phyloP scores from a whole-genome alignment of 2,797 vertebrate genomes.

The Tolypeutes matacus region DNA sequence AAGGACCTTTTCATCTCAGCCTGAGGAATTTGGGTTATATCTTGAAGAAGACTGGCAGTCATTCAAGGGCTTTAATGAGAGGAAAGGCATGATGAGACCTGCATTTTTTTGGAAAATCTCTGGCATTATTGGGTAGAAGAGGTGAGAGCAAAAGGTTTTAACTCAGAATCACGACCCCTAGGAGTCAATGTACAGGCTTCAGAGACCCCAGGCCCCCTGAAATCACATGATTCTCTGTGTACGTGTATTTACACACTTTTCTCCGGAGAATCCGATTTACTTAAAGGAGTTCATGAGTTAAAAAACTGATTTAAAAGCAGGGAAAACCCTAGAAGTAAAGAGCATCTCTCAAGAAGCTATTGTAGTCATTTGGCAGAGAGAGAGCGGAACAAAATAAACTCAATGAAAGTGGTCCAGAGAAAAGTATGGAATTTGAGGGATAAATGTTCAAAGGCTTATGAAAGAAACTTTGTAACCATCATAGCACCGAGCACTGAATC shows the following conservation, averaged over 20 bases:
- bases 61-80: neutral
- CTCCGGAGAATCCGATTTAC: neutral
- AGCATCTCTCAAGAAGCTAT: neutral
- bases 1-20: neutral
- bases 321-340: neutral
- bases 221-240: neutral
- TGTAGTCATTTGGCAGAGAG: neutral
- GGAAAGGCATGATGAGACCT: neutral
- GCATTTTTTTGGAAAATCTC: neutral
- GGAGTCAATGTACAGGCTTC: neutral
- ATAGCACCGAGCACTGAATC: neutral
- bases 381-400: neutral
- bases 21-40: neutral
- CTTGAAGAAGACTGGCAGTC: neutral
- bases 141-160: neutral
- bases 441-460: too few relatives aligned
- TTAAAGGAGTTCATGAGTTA: neutral
- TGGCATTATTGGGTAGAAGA: neutral
- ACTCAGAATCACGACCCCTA: neutral
- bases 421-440: neutral
- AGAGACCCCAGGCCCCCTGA: rapidly evolving
- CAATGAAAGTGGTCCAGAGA: neutral
- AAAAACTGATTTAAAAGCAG: neutral
- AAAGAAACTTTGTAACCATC: neutral
- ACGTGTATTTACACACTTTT: neutral